Percentiles rank a stretch among this genome's conserved stretches.
phyloP scores from a whole-genome alignment of 2,113 vertebrate species.

The Climacteris rufus region DNA sequence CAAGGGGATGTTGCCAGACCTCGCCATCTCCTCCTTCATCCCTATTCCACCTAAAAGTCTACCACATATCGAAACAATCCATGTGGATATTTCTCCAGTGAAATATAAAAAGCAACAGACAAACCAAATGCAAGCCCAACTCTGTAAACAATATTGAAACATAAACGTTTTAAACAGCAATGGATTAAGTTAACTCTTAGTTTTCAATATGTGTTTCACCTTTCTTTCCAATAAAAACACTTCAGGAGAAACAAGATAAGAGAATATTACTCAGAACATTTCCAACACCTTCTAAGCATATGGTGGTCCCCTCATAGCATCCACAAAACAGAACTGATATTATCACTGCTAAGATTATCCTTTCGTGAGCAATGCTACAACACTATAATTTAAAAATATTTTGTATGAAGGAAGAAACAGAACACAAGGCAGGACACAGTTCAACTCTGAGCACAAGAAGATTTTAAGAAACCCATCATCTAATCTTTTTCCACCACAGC shows the following conservation, averaged over 20 bases:
- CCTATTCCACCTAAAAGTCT: neutral
- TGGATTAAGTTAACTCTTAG: neutral
- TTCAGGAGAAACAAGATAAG: neutral
- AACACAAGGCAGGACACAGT: neutral
- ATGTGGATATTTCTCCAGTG: neutral
- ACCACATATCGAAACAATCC: neutral
- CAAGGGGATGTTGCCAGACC: neutral
- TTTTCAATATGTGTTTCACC: neutral
- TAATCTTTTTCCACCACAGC: neutral
- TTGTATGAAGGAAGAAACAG: neutral
- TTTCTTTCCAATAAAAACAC: neutral
- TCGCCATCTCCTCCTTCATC: neutral
- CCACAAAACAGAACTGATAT: neutral
- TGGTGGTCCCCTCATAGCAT: neutral
- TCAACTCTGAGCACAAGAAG: neutral
- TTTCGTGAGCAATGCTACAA: neutral
- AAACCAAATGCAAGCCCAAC: neutral
- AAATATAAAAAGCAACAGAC: slow-evolving; percentile 18
- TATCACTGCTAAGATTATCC: neutral
- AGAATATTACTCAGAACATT: neutral
- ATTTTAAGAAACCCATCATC: neutral
- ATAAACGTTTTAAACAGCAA: neutral
- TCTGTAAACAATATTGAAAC: neutral
- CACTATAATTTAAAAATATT: neutral
- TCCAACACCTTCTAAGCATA: neutral